These are phyloP conservation scores for Bufo bufo DNA, from an alignment of 2,113 vertebrate species.

Conservation along the genomic window DNA sequence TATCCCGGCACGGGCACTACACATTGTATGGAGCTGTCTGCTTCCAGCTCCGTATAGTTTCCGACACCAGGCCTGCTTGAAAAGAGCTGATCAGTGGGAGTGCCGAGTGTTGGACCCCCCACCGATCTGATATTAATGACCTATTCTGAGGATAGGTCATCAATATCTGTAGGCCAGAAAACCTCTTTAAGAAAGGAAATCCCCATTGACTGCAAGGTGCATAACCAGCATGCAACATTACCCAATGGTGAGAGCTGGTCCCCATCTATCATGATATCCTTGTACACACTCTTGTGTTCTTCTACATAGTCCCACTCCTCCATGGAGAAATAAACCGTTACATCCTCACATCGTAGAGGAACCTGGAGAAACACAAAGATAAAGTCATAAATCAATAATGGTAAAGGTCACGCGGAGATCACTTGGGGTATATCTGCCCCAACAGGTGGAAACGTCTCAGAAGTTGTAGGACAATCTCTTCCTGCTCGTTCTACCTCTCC, in stretches of 20 bases:
- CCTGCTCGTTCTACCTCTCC: background rate
- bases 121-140: no score
- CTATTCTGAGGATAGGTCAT: no score
- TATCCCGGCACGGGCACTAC: no score
- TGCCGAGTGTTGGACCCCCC: no score
- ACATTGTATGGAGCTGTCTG: no score
- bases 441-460: background rate
- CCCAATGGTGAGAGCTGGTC: background rate
- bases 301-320: slow-evolving; percentile 5
- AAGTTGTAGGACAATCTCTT: background rate
- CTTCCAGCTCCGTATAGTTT: no score
- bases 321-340: background rate
- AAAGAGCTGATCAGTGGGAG: no score
- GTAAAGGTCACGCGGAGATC: background rate
- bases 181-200: no score
- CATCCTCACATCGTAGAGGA: background rate
- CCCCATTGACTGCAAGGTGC: no score
- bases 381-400: background rate
- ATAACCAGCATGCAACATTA: background rate
- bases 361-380: background rate
- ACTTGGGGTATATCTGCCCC: no score
- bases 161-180: no score
- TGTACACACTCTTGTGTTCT: background rate
- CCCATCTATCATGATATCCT: background rate
- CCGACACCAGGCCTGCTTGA: no score